These are phyloP conservation scores for Aptenodytes forsteri DNA, from an alignment of 2,113 vertebrate genomes.

Conservation along the genomic window DNA sequence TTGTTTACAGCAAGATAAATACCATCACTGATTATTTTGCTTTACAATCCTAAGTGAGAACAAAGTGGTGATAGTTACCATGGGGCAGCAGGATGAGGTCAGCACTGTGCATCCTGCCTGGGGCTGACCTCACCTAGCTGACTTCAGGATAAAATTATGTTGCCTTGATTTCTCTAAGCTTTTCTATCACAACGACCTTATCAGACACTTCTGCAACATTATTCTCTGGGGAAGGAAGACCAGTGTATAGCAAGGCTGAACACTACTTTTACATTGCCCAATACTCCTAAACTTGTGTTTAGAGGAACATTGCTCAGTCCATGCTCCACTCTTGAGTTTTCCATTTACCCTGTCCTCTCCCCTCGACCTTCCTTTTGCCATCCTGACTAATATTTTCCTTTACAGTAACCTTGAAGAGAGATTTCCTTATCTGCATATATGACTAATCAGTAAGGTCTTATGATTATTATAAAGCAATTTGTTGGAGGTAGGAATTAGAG, in stretches of 20 bases:
- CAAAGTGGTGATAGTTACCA: neutral
- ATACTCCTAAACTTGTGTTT: neutral
- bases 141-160: neutral
- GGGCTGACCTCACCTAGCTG: neutral
- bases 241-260: neutral
- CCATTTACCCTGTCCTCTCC: neutral
- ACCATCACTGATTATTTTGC: neutral
- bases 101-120: neutral
- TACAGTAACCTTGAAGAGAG: neutral
- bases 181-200: neutral
- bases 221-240: neutral
- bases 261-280: neutral
- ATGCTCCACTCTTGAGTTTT: neutral
- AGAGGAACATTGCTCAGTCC: neutral
- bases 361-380: neutral
- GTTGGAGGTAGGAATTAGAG: constrained; percentile 42
- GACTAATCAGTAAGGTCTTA: constrained; percentile 34
- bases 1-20: neutral
- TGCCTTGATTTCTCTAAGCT: neutral
- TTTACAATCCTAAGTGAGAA: neutral
- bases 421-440: constrained; percentile 26
- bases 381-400: neutral
- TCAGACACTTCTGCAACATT: neutral
- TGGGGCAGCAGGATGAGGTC: neutral
- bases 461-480: constrained; percentile 41